Base-by-base conservation (phyloP, 2,797 vertebrate genomes). In the Hoplostethus atlanticus region DNA sequence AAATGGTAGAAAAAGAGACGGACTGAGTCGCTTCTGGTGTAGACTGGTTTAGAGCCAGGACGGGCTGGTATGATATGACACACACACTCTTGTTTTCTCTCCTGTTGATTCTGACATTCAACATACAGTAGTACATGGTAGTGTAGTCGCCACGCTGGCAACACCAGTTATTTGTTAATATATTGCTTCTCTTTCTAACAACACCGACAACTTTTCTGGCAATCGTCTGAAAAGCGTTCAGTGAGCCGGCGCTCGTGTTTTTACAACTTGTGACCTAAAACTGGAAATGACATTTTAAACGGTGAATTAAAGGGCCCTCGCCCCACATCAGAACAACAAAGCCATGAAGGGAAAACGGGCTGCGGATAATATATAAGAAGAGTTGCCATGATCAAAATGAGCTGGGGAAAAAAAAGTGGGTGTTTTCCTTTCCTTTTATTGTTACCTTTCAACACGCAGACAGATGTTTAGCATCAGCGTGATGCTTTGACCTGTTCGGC, bases 401-500 rank as follows among this genome's bases (percentile, higher is more conserved):
- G 62, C 1, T 30, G 5, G 21, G 21, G 21, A 21, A 62, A n/a
- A 62, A n/a, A 58, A 56, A 38, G 36, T 46, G 16, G 16, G 11
- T 64, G 34, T 73, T 59, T 52, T 72, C 47, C 58, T 57, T 16
- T 11, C 10, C 34, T 21, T 21, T 65, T 65, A 60, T 77, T 83
- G 60, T 77, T 83, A 57, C 73, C 70, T 77, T 69, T 72, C 46
- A 79, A 64, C 34, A n/a, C 73, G 6, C 28, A 70, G 53, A 50
- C 73, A 83, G 76, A 77, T 80, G 74, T 77, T 84, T 36, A 21
- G 65, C 76, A 71, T 80, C 58, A 68, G 58, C 54, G 11, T 61
- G 69, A 73, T 52, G 38, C 60, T 80, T 75, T 55, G 59, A 75
- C 65, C 66, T 21, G 68, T 70, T 80, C 50, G 75, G 69, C 67